Evolutionary conservation across 2,113 vertebrate species (phyloP).

Genomic region (Ptilorrhoa leucosticta): DNA sequence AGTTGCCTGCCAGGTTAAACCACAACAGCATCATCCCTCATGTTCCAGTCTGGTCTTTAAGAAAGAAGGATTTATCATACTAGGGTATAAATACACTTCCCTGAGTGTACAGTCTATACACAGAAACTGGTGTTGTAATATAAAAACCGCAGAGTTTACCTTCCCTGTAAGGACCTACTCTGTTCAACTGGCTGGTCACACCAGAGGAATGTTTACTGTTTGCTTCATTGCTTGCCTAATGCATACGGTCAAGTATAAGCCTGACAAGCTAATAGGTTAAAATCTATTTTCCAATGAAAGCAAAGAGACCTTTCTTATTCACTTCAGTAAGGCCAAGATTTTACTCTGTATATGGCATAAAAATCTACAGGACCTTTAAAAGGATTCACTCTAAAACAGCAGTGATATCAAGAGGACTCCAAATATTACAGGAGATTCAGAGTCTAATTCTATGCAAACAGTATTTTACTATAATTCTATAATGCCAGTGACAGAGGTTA

Average conservation of each 20-base stretch:
- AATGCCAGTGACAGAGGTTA: not conserved
- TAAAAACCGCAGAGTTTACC: constrained; percentile 14
- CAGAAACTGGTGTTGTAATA: not conserved
- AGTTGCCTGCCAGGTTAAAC: not conserved
- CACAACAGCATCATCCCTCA: not conserved
- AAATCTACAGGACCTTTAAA: not conserved
- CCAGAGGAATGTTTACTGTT: not conserved
- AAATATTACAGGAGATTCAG: not conserved
- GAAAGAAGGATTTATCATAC: constrained; percentile 13
- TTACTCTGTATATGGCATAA: not conserved
- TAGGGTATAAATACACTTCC: constrained; percentile 1
- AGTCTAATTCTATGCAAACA: not conserved
- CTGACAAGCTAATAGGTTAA: not conserved
- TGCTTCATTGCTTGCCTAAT: not conserved
- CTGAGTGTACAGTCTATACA: not conserved
- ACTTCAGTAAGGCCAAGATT: not conserved
- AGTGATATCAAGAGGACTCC: not conserved
- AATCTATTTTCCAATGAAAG: not conserved
- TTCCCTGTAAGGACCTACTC: not conserved
- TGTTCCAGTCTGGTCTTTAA: not conserved
- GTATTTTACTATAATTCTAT: not conserved
- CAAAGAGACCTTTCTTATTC: not conserved
- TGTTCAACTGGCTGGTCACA: not conserved
- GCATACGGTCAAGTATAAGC: not conserved
- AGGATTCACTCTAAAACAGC: not conserved